Conservation (phyloP, 2,797 vertebrate species). For the Telmatherina bonti region DNA sequence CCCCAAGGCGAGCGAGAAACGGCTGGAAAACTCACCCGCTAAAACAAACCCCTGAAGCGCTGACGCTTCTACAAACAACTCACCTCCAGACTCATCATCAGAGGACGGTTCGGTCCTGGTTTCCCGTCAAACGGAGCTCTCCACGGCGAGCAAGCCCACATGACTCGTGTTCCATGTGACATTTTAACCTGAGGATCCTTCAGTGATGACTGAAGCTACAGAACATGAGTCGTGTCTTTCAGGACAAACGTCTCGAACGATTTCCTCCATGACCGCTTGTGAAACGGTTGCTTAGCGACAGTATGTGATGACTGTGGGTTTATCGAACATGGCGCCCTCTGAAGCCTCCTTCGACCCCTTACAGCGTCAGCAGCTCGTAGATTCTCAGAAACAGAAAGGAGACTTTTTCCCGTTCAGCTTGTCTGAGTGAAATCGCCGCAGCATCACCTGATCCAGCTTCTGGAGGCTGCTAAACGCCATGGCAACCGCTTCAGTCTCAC, state of each 20-base stretch:
- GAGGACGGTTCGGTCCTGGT: slow-evolving; percentile 23
- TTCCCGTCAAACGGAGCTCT: slow-evolving; percentile 1
- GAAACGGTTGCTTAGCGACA: slow-evolving; percentile 6
- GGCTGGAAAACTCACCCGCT: slow-evolving; percentile 4
- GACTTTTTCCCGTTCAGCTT: slow-evolving; percentile 20
- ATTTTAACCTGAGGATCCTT: slow-evolving; percentile 3
- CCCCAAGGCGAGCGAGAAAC: background rate
- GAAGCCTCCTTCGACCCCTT: background rate
- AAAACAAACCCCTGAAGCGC: background rate
- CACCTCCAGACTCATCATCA: slow-evolving; percentile 9
- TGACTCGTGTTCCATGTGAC: slow-evolving; percentile 10
- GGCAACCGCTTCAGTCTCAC: slow-evolving; percentile 16
- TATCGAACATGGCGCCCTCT: slow-evolving; percentile 20
- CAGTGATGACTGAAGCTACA: background rate
- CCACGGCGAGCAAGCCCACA: background rate
- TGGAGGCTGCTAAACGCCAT: slow-evolving; percentile 20
- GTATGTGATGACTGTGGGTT: slow-evolving; percentile 14
- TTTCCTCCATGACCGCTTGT: slow-evolving; percentile 15
- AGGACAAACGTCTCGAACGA: background rate
- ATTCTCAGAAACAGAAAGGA: slow-evolving; percentile 21
- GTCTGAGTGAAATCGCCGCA: slow-evolving; percentile 28
- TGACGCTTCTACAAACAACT: background rate
- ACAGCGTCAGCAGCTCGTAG: slow-evolving; percentile 8
- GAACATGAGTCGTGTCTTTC: slow-evolving; percentile 1
- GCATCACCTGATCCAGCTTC: slow-evolving; percentile 3